Evolutionary conservation across 2,113 vertebrate species (phyloP).

Genomic region (Poeciliopsis prolifica): DNA sequence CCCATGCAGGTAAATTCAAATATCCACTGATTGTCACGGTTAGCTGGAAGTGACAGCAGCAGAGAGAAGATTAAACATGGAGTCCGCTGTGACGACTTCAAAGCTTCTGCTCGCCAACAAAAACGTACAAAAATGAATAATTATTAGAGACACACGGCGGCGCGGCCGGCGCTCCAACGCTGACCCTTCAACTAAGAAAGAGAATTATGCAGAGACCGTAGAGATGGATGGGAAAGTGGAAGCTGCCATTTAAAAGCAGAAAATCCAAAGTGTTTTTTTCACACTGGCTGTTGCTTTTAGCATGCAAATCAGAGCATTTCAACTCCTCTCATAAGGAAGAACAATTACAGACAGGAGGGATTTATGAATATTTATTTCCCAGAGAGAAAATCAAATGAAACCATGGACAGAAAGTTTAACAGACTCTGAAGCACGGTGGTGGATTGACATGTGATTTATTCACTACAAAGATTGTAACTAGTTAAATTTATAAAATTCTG

Average conservation of each 20-base stretch:
- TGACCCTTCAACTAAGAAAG: conserved; percentile 20
- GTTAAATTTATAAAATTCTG: too few relatives aligned
- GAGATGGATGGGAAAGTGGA: conserved; percentile 25
- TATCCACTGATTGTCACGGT: conserved; percentile 28
- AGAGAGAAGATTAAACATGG: conserved; percentile 41
- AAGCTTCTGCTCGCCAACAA: conserved; percentile 43
- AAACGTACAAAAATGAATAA: conserved; percentile 45
- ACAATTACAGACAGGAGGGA: too few relatives aligned
- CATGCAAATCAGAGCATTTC: conserved; percentile 8
- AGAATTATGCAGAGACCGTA: conserved; percentile 20
- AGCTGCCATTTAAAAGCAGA: conserved; percentile 19
- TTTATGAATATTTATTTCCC: too few relatives aligned
- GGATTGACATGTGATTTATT: too few relatives aligned
- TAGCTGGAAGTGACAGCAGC: conserved; percentile 43
- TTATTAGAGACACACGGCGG: conserved; percentile 15
- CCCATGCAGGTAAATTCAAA: conserved; percentile 42
- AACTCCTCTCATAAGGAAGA: too few relatives aligned
- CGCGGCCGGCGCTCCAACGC: conserved; percentile 21
- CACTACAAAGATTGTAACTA: too few relatives aligned
- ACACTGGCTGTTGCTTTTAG: conserved; percentile 5
- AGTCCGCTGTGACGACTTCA: conserved; percentile 49
- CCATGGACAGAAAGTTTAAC: neutral
- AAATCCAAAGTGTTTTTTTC: conserved; percentile 18
- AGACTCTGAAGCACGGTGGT: too few relatives aligned
- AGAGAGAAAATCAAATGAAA: neutral